Percentiles rank a stretch among this genome's conserved stretches.
Conservation (phyloP, 2,113 vertebrate genomes). For the Colaptes auratus region DNA sequence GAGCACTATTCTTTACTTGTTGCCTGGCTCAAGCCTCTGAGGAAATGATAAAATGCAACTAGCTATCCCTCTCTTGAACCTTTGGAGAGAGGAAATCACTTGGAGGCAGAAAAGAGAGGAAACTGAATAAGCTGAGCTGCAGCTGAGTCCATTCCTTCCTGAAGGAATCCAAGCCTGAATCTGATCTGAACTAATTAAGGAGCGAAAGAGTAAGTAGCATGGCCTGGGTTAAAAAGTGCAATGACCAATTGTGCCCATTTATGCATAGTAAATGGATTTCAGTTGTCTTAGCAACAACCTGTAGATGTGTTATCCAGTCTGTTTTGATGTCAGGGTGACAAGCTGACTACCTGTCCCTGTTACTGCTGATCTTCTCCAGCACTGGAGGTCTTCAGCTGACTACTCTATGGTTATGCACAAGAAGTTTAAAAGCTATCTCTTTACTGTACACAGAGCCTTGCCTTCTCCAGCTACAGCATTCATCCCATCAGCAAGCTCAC, state of each 20-base stretch:
- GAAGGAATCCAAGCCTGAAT: neutral
- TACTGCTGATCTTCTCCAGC: neutral
- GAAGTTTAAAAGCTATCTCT: neutral
- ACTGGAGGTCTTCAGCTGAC: neutral
- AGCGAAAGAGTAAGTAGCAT: neutral
- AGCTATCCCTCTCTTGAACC: neutral
- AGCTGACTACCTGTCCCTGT: slow-evolving; percentile 11
- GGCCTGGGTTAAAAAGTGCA: neutral
- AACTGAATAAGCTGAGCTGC: neutral
- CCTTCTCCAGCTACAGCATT: neutral
- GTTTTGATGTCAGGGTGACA: slow-evolving; percentile 41
- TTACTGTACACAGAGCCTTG: neutral
- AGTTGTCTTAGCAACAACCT: slow-evolving; percentile 50
- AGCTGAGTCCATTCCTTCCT: neutral
- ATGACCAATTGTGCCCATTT: neutral
- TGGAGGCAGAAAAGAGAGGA: neutral
- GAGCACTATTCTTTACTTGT: neutral
- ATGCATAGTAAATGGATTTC: slow-evolving; percentile 1
- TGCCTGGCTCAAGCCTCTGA: neutral
- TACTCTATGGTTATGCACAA: neutral
- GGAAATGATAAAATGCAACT: neutral
- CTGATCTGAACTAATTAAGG: slow-evolving; percentile 9
- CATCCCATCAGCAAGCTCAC: neutral
- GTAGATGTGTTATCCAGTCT: neutral
- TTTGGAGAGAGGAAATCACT: neutral